Evolutionary conservation across 2,888 invertebrate species (phyloP).

Genomic region (Drosophila nigricruria): DNA sequence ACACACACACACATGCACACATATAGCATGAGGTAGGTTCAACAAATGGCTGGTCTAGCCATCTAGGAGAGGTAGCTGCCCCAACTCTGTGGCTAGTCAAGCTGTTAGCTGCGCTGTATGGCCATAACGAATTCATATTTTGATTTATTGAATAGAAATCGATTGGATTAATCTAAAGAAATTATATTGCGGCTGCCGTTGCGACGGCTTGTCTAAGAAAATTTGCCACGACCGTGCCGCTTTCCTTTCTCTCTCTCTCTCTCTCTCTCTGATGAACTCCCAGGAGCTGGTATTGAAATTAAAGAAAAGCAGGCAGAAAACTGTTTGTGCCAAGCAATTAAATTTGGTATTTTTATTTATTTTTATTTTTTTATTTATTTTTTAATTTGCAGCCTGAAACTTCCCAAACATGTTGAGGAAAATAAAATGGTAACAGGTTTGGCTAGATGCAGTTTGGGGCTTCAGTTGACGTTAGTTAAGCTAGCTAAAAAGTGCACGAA

Average conservation of each 20-base stretch:
- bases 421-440: conserved; percentile 51
- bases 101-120: conserved; percentile 68
- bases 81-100: conserved; percentile 40
- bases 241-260: conserved; percentile 9
- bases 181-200: conserved; percentile 60
- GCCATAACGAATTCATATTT: conserved; percentile 82
- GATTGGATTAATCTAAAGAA: conserved; percentile 81
- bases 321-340: conserved; percentile 70
- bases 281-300: conserved; percentile 66
- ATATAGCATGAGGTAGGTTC: conserved; percentile 18
- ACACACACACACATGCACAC: conserved; percentile 25
- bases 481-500: conserved; percentile 15
- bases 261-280: conserved; percentile 3
- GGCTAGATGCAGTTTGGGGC: background rate
- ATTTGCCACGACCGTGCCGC: conserved; percentile 48
- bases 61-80: conserved; percentile 50
- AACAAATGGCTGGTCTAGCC: conserved; percentile 20
- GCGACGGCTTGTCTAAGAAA: conserved; percentile 46
- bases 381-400: conserved; percentile 7
- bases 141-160: conserved; percentile 83
- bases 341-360: conserved; percentile 39
- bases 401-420: conserved; percentile 33
- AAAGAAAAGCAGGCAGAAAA: conserved; percentile 70
- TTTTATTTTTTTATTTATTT: conserved; percentile 1
- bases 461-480: conserved; percentile 11